Evolutionary conservation across 2,797 vertebrate species (phyloP).

Genomic region (Urophycis tenuis): DNA sequence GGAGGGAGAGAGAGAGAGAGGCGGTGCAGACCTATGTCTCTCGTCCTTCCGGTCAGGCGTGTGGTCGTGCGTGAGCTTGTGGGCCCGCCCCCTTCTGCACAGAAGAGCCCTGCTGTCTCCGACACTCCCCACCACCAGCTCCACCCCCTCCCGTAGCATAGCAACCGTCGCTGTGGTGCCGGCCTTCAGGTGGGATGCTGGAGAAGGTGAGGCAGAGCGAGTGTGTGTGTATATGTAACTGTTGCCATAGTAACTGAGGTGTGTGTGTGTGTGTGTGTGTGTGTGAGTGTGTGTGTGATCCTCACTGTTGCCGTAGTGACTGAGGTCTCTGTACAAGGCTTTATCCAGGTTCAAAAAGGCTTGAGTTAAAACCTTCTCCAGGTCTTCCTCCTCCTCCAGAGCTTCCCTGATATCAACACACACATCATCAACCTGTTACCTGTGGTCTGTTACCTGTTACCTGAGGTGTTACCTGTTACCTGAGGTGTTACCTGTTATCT

Average conservation of each 20-base stretch:
- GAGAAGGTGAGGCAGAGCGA: no score
- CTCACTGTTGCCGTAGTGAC: conserved; percentile 77
- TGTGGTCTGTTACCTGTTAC: no score
- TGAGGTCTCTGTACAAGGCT: conserved; percentile 75
- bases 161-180: conserved; percentile 94
- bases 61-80: conserved; percentile 85
- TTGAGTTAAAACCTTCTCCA: conserved; percentile 82
- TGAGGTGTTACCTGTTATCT: no score
- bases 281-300: conserved; percentile 21
- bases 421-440: not conserved
- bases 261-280: not conserved
- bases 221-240: no score
- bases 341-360: conserved; percentile 85
- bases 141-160: conserved; percentile 81
- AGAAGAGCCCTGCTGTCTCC: conserved; percentile 91
- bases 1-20: not conserved
- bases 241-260: no score
- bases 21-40: conserved; percentile 46
- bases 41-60: conserved; percentile 89
- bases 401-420: conserved; percentile 69
- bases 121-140: conserved; percentile 87
- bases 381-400: conserved; percentile 76
- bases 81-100: conserved; percentile 80
- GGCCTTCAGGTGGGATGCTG: conserved; percentile 61
- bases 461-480: no score